Evolutionary conservation across 2,797 vertebrate genomes (phyloP).

Genomic region (Spinibarbus caldwelli): DNA sequence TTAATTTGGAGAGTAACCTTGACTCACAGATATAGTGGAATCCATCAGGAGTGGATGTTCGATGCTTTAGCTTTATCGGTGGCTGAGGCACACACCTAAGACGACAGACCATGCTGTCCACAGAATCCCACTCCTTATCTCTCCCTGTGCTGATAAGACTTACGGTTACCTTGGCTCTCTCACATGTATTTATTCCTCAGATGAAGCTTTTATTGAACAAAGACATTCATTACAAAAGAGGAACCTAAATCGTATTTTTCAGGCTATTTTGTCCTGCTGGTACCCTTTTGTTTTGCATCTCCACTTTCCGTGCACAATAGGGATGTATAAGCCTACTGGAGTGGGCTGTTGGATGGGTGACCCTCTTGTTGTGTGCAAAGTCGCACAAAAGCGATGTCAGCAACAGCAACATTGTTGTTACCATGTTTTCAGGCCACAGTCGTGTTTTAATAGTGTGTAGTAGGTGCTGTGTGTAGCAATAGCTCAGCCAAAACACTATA

Average conservation of each 20-base stretch:
- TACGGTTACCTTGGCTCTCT: constrained; percentile 50
- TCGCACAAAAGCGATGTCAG: background rate
- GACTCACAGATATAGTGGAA: constrained; percentile 40
- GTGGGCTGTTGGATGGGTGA: constrained; percentile 2
- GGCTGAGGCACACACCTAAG: constrained; percentile 16
- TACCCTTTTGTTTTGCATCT: constrained; percentile 42
- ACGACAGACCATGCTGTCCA: constrained; percentile 49
- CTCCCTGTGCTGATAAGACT: constrained; percentile 47
- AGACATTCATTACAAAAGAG: constrained; percentile 52
- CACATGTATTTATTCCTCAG: constrained; percentile 37
- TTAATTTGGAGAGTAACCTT: constrained; percentile 45
- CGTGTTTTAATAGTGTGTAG: background rate
- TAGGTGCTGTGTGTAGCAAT: background rate
- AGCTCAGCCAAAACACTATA: background rate
- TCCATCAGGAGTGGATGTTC: constrained; percentile 17
- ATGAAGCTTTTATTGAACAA: constrained; percentile 57
- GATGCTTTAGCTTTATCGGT: constrained; percentile 43
- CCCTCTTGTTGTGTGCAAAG: background rate
- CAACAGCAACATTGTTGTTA: background rate
- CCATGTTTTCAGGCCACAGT: background rate
- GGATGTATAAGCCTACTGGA: background rate
- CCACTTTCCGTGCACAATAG: constrained; percentile 28
- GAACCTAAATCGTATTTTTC: constrained; percentile 39
- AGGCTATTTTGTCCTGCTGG: constrained; percentile 1
- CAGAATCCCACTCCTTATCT: constrained; percentile 55